Percentiles rank a stretch among this genome's conserved stretches.
phyloP scores from a whole-genome alignment of 2,797 vertebrate genomes.

The Benthosema pterotum region DNA sequence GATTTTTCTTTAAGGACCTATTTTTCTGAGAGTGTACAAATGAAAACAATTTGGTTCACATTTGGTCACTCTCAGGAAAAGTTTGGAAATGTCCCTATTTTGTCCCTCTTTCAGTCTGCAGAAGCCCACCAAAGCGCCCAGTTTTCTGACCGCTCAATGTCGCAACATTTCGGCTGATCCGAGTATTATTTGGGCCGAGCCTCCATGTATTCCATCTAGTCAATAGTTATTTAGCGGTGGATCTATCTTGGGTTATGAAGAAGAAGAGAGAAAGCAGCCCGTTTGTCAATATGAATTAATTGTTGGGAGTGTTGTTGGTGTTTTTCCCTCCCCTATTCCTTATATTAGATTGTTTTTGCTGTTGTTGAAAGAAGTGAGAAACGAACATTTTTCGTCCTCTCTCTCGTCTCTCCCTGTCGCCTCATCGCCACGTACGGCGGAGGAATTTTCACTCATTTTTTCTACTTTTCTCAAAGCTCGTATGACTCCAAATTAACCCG shows the following conservation, averaged over 20 bases:
- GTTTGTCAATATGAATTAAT: not conserved
- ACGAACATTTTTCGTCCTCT: slow-evolving; percentile 27
- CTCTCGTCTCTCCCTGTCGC: slow-evolving; percentile 56
- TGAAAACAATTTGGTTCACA: no score
- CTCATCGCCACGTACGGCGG: no score
- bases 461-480: slow-evolving; percentile 75
- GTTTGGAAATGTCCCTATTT: no score
- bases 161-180: no score
- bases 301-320: not conserved
- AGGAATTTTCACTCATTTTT: slow-evolving; percentile 84
- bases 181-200: no score
- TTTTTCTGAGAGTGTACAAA: no score
- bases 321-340: not conserved
- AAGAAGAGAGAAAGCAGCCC: not conserved
- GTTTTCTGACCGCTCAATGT: no score
- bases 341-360: not conserved
- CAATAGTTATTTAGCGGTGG: slow-evolving; percentile 49
- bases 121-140: no score
- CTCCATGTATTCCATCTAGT: no score
- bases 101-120: no score
- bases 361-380: not conserved
- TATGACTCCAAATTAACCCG: slow-evolving; percentile 84
- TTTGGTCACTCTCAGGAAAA: no score
- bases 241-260: slow-evolving; percentile 50
- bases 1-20: no score